phyloP scores from a whole-genome alignment of 1,140 invertebrate species.

The Cyrtorhinus lividipennis region DNA sequence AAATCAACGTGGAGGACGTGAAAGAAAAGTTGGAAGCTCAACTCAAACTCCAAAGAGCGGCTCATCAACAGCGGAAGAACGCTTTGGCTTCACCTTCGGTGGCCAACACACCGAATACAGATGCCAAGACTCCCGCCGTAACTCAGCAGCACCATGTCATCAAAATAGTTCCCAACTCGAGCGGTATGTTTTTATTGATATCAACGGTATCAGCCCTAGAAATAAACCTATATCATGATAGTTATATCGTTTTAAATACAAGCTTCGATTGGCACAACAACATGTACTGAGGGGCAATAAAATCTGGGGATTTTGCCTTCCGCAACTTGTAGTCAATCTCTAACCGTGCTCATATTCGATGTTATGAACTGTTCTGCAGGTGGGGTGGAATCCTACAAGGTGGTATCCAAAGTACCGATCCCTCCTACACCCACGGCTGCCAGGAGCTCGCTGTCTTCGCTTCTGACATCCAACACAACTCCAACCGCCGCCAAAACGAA shows the following conservation, averaged over 20 bases:
- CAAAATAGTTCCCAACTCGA: constrained; percentile 36
- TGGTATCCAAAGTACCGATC: constrained; percentile 44
- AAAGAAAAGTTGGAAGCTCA: constrained; percentile 87
- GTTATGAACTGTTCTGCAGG: too few relatives aligned
- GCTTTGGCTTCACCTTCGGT: constrained; percentile 23
- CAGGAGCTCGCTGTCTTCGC: constrained; percentile 50
- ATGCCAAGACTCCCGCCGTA: constrained; percentile 21
- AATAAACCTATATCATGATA: too few relatives aligned
- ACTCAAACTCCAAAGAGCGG: constrained; percentile 65
- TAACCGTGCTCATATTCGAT: too few relatives aligned
- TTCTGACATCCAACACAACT: constrained; percentile 39
- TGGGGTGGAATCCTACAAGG: constrained; percentile 34
- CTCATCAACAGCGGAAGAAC: constrained; percentile 60
- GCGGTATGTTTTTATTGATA: too few relatives aligned
- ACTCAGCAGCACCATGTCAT: constrained; percentile 33
- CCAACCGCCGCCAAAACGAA: constrained; percentile 47
- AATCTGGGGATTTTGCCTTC: too few relatives aligned
- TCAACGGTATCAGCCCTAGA: too few relatives aligned
- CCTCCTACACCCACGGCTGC: constrained; percentile 37
- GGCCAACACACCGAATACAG: constrained; percentile 2
- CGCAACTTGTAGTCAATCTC: too few relatives aligned
- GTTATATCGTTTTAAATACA: too few relatives aligned
- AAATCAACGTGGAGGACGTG: constrained; percentile 58
- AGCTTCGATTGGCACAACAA: too few relatives aligned
- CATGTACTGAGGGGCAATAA: too few relatives aligned